A percentile compares a stretch with the other conserved stretches of the same genome.
These are phyloP conservation scores for Marasmarcha lunaedactyla DNA, from an alignment of 2,888 invertebrate species.

Conservation along the genomic window DNA sequence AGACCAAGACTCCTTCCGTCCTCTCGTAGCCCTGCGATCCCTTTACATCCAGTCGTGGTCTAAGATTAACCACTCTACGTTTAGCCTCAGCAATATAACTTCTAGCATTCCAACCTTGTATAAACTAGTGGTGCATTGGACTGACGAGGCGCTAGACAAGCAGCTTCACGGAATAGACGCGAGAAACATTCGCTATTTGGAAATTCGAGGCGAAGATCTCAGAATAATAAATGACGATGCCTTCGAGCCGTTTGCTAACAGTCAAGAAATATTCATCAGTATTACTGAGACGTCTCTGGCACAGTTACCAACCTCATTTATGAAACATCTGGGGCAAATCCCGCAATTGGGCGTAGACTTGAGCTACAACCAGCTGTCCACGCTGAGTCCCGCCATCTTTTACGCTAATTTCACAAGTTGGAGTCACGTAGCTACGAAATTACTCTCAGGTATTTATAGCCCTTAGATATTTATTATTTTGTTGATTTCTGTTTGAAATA, in stretches of 20 bases:
- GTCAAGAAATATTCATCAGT: conserved; percentile 81
- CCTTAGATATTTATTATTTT: conserved; percentile 25
- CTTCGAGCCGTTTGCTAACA: conserved; percentile 79
- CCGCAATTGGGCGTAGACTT: conserved; percentile 86
- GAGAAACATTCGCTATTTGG: conserved; percentile 82
- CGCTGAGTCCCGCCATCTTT: conserved; percentile 85
- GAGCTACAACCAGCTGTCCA: conserved; percentile 82
- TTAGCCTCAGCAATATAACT: conserved; percentile 78
- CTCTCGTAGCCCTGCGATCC: conserved; percentile 77
- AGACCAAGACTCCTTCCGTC: conserved; percentile 80
- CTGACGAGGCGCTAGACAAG: conserved; percentile 78
- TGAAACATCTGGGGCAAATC: conserved; percentile 81
- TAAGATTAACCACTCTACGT: conserved; percentile 75
- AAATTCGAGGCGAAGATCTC: conserved; percentile 82
- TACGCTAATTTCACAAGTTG: conserved; percentile 89
- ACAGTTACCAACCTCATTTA: conserved; percentile 83
- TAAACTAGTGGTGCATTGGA: conserved; percentile 81
- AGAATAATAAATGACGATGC: conserved; percentile 82
- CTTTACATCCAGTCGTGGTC: conserved; percentile 82
- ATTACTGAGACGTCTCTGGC: conserved; percentile 83
- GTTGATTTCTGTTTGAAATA: conserved; percentile 11
- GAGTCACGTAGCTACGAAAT: conserved; percentile 89
- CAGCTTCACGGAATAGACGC: conserved; percentile 83
- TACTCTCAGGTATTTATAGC: conserved; percentile 78
- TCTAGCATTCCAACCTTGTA: conserved; percentile 79